phyloP scores from a whole-genome alignment of 1,140 invertebrate genomes.

The Hypsibius dujardini region DNA sequence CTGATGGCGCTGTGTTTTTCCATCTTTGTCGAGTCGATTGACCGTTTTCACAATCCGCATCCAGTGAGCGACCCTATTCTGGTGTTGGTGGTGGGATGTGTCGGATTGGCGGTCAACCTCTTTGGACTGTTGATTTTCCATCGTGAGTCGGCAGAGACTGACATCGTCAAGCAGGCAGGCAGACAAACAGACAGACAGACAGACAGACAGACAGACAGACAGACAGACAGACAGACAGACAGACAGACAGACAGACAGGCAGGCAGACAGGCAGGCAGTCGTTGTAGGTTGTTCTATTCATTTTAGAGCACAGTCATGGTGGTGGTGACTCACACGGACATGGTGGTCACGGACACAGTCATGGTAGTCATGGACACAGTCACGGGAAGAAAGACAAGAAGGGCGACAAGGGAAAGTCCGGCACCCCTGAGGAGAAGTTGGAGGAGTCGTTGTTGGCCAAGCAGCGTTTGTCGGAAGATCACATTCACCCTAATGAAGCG shows the following conservation, averaged over 20 bases:
- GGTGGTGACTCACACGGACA: too few relatives aligned
- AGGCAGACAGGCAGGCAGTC: too few relatives aligned
- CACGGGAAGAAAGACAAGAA: conserved; percentile 18
- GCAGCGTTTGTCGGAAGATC: too few relatives aligned
- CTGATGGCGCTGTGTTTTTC: conserved; percentile 40
- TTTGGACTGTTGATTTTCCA: conserved; percentile 39
- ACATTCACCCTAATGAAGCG: too few relatives aligned
- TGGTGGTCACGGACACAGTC: conserved; percentile 19
- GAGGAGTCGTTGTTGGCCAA: too few relatives aligned
- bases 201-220: too few relatives aligned
- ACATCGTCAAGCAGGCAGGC: too few relatives aligned
- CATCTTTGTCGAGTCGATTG: conserved; percentile 39
- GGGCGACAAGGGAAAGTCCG: too few relatives aligned
- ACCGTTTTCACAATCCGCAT: conserved; percentile 42
- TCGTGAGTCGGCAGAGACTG: conserved; percentile 25
- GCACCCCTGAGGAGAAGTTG: too few relatives aligned
- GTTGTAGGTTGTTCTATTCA: conserved; percentile 19
- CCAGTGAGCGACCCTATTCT: conserved; percentile 47
- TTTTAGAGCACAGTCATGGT: conserved; percentile 23
- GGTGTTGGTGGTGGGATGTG: conserved; percentile 37
- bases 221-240: too few relatives aligned
- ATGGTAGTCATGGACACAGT: conserved; percentile 24
- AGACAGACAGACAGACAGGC: too few relatives aligned
- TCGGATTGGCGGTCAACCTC: conserved; percentile 38
- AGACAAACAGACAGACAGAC: too few relatives aligned